Conservation (phyloP, 2,888 invertebrate genomes). For the Chymomyza amoena region DNA sequence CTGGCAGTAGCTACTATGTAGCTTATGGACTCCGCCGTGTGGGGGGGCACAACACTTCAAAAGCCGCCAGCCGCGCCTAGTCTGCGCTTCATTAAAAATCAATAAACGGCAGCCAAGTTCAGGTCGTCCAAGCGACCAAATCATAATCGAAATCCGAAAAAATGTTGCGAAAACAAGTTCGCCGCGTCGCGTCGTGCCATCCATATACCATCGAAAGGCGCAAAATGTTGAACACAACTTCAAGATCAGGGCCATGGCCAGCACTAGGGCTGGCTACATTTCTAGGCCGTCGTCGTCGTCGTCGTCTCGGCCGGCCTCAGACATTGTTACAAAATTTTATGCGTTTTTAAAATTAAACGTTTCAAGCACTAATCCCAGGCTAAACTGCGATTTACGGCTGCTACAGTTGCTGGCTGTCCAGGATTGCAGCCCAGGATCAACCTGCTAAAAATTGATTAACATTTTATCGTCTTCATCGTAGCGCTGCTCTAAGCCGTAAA, state of each 20-base stretch:
- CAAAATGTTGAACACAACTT: slow-evolving; percentile 49
- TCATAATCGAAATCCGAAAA: neutral
- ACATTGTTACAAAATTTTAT: slow-evolving; percentile 73
- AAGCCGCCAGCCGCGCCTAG: slow-evolving; percentile 54
- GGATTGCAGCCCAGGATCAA: neutral
- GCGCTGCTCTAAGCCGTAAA: slow-evolving; percentile 56
- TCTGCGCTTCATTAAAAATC: slow-evolving; percentile 75
- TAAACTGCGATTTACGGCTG: slow-evolving; percentile 68
- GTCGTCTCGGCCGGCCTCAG: slow-evolving; percentile 15
- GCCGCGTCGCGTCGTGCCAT: neutral
- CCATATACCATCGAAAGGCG: slow-evolving; percentile 54
- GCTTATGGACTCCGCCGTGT: slow-evolving; percentile 14
- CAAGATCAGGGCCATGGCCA: neutral
- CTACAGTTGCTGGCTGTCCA: slow-evolving; percentile 18
- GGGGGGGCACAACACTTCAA: slow-evolving; percentile 29
- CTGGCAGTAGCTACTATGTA: slow-evolving; percentile 56
- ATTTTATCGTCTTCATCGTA: slow-evolving; percentile 48
- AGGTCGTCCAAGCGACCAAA: neutral
- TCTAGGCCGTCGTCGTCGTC: slow-evolving; percentile 23
- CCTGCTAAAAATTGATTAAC: slow-evolving; percentile 61
- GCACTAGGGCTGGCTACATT: neutral
- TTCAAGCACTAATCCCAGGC: slow-evolving; percentile 69
- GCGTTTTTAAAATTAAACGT: slow-evolving; percentile 73
- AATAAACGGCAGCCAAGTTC: slow-evolving; percentile 65
- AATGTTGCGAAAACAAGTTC: neutral